A percentile compares a stretch with the other conserved stretches of the same genome.
phyloP scores from a whole-genome alignment of 1,140 invertebrate species.

The Geopemphigus sp. region DNA sequence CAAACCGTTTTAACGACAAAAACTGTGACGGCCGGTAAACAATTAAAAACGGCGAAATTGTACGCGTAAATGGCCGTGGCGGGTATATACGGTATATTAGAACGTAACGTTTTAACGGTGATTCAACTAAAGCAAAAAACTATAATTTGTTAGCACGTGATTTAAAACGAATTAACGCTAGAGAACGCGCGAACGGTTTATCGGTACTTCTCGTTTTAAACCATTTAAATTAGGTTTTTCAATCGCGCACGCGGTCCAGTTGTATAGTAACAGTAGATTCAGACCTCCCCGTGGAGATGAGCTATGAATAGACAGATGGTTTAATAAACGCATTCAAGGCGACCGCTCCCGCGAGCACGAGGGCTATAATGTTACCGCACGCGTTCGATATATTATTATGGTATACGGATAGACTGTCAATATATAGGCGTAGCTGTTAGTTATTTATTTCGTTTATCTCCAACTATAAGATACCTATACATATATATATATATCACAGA shows the following conservation, averaged over 20 bases:
- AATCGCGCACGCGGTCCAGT: too few relatives aligned
- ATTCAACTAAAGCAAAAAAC: neutral
- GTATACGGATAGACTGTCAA: too few relatives aligned
- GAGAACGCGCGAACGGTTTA: neutral
- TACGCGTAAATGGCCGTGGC: too few relatives aligned
- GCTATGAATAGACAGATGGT: conserved; percentile 7
- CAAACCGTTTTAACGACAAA: conserved; percentile 10
- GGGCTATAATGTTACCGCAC: neutral
- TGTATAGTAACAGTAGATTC: too few relatives aligned
- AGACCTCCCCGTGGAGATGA: neutral
- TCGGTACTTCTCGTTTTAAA: too few relatives aligned
- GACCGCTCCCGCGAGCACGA: neutral
- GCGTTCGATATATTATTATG: too few relatives aligned
- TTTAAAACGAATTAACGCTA: neutral
- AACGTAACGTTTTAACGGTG: neutral
- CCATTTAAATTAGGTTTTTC: too few relatives aligned
- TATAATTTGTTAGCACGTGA: neutral
- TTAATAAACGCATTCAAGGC: conserved; percentile 20
- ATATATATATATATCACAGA: too few relatives aligned
- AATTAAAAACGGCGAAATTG: neutral
- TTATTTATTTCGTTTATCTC: neutral
- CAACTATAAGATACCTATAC: too few relatives aligned
- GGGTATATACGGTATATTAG: too few relatives aligned
- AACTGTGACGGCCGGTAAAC: neutral
- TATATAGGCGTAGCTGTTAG: too few relatives aligned